Evolutionary conservation across 30 jellyfish, hydroid and myxozoan genomes (phyloP).

Genomic region (Hydra vulgaris): DNA sequence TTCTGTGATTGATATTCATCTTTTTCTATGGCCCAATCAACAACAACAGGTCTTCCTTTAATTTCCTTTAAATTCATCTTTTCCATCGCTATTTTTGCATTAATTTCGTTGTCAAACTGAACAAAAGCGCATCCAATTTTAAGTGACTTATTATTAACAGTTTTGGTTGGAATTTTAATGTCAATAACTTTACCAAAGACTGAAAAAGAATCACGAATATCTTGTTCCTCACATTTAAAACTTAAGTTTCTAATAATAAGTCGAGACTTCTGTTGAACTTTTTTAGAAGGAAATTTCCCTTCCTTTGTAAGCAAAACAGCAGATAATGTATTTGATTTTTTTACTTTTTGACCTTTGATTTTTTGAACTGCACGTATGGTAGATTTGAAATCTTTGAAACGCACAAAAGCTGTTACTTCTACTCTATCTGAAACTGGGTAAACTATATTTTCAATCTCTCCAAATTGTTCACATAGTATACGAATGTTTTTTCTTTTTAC

Average conservation of each 20-base stretch:
- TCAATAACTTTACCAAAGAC: constrained; percentile 42
- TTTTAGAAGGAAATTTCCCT: constrained; percentile 39
- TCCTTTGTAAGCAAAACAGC: constrained; percentile 56
- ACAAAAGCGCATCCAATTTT: constrained; percentile 82
- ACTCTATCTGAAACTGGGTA: constrained; percentile 48
- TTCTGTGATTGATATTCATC: constrained; percentile 36
- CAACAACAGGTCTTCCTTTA: constrained; percentile 70
- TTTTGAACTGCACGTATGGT: constrained; percentile 87
- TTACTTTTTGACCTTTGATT: constrained; percentile 34
- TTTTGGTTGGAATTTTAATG: constrained; percentile 50
- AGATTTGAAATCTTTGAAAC: constrained; percentile 53
- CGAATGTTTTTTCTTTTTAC: constrained; percentile 57
- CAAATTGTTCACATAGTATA: constrained; percentile 43
- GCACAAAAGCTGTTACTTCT: constrained; percentile 31
- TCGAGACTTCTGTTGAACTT: constrained; percentile 31
- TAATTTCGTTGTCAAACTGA: constrained; percentile 39
- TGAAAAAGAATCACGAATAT: constrained; percentile 27
- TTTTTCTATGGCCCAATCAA: constrained; percentile 92
- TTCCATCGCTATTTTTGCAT: constrained; percentile 63
- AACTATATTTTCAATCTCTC: constrained; percentile 65
- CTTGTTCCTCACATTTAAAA: constrained; percentile 57
- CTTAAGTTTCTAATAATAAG: constrained; percentile 69
- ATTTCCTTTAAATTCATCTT: constrained; percentile 47
- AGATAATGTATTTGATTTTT: constrained; percentile 25
- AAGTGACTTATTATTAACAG: constrained; percentile 19